These are phyloP conservation scores for Pogonophryne albipinna DNA, from an alignment of 2,797 vertebrate genomes.

Conservation along the genomic window DNA sequence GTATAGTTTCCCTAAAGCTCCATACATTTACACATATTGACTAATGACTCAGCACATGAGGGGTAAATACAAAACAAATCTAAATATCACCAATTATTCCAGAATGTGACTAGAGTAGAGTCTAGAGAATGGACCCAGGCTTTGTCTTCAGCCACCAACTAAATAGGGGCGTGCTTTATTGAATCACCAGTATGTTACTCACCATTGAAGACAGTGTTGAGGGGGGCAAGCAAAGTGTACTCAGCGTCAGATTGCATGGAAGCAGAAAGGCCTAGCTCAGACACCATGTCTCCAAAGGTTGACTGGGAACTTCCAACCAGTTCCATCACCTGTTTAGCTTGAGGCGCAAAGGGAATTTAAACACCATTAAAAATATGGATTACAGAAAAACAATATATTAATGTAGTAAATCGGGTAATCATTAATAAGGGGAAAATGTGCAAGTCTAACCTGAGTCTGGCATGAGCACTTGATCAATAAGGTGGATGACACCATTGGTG, in stretches of 20 bases:
- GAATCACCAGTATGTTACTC: constrained; percentile 65
- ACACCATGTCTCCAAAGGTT: constrained; percentile 91
- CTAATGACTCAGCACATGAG: constrained; percentile 16
- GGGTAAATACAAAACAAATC: neutral
- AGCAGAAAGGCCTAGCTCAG: constrained; percentile 89
- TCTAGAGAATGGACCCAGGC: neutral
- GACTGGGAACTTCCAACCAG: constrained; percentile 89
- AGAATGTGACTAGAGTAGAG: constrained; percentile 12
- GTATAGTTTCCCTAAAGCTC: neutral
- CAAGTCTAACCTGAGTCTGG: constrained; percentile 93
- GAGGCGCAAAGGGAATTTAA: constrained; percentile 50
- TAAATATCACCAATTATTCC: constrained; percentile 4
- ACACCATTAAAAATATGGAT: constrained; percentile 32
- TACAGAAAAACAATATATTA: neutral
- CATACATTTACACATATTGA: constrained; percentile 13
- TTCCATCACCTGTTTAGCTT: constrained; percentile 96
- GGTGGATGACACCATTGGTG: constrained; percentile 95
- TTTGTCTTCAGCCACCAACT: constrained; percentile 31
- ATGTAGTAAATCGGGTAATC: neutral
- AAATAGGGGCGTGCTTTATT: constrained; percentile 2
- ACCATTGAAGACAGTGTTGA: constrained; percentile 93
- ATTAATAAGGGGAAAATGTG: neutral
- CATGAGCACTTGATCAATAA: constrained; percentile 94
- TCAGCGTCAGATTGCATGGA: constrained; percentile 87
- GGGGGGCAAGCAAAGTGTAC: constrained; percentile 94